Conservation (phyloP, 1,140 invertebrate genomes). For the Chironomus striatipennis region DNA sequence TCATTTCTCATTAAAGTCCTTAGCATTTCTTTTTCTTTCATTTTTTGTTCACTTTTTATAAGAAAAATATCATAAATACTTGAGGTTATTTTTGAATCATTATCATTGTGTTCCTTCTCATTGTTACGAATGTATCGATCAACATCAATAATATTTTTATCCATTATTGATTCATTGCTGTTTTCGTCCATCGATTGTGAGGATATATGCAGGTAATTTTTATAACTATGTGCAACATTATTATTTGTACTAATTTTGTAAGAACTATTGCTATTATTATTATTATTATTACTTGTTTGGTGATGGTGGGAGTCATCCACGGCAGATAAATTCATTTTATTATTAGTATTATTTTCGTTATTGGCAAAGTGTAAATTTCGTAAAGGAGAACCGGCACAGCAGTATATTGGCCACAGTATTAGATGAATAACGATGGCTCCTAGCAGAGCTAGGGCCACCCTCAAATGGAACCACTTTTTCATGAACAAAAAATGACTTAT, state of each 20-base stretch:
- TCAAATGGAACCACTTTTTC: conserved; percentile 39
- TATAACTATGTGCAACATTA: background rate
- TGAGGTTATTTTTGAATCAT: background rate
- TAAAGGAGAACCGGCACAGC: conserved; percentile 27
- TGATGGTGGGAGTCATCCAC: background rate
- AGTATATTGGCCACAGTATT: conserved; percentile 34
- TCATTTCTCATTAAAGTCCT: conserved; percentile 36
- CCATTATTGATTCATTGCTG: too few species aligned
- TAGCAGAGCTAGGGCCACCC: conserved; percentile 40
- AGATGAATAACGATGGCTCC: conserved; percentile 39
- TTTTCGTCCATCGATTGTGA: background rate
- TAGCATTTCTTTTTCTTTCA: background rate
- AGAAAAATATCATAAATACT: conserved; percentile 16
- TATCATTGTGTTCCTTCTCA: background rate
- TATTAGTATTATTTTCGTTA: background rate
- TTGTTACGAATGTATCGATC: conserved; percentile 19
- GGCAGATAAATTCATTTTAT: background rate
- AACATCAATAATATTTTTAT: background rate
- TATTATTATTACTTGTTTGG: too few species aligned
- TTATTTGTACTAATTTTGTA: conserved; percentile 10
- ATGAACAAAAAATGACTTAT: background rate
- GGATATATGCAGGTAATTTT: background rate
- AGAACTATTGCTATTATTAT: background rate
- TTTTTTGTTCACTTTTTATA: background rate
- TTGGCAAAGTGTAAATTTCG: background rate